Evolutionary conservation across 1,140 invertebrate species (phyloP).

Genomic region (Diabrotica undecimpunctata): DNA sequence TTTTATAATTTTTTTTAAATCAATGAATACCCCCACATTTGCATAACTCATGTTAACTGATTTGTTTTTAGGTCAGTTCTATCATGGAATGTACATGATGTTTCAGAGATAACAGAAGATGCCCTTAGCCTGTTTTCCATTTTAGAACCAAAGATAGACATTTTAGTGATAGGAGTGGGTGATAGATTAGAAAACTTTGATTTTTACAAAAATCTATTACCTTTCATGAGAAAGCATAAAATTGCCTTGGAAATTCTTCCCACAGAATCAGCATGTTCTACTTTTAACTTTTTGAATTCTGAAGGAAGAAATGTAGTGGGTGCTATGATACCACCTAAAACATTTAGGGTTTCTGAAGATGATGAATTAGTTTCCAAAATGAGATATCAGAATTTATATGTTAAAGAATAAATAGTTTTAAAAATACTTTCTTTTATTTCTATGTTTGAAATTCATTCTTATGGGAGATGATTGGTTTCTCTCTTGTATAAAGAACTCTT

Average conservation of each 20-base stretch:
- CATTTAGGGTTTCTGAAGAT: slow-evolving; percentile 48
- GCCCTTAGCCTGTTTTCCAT: slow-evolving; percentile 73
- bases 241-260: slow-evolving; percentile 70
- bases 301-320: slow-evolving; percentile 74
- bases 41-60: too few relatives aligned
- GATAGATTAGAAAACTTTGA: slow-evolving; percentile 48
- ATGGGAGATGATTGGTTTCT: too few relatives aligned
- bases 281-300: slow-evolving; percentile 79
- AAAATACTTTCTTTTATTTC: background rate
- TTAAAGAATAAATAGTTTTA: slow-evolving; percentile 35
- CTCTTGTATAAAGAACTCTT: too few relatives aligned
- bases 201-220: slow-evolving; percentile 49
- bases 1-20: too few relatives aligned
- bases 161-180: slow-evolving; percentile 75
- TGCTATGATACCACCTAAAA: slow-evolving; percentile 70
- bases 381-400: slow-evolving; percentile 49
- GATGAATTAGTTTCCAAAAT: slow-evolving; percentile 49
- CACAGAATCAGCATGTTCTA: slow-evolving; percentile 71
- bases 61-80: slow-evolving; percentile 61
- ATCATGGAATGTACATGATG: slow-evolving; percentile 74
- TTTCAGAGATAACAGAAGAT: slow-evolving; percentile 69
- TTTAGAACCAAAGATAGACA: slow-evolving; percentile 80
- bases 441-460: too few relatives aligned
- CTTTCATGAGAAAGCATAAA: slow-evolving; percentile 54
- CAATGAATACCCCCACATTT: background rate